Evolutionary conservation across 2,888 invertebrate species (phyloP), one percentile per base, ranked within the genome.

Genomic region (Mesoligia furuncula): DNA sequence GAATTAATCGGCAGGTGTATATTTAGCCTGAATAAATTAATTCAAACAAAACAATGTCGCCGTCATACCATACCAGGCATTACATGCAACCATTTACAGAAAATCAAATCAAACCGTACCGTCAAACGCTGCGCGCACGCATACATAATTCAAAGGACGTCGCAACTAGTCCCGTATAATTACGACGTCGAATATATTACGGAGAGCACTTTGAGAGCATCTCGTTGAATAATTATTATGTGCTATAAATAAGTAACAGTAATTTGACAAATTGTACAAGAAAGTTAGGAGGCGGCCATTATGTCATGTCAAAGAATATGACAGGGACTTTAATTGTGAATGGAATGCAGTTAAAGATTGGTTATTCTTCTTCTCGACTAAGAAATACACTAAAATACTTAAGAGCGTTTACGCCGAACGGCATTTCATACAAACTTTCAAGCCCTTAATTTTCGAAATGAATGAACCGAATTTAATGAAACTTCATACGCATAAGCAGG

Each of bases 131-230:
- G 81, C 88, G 90, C 87, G 62, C 70, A 85, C 89, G 90, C 92
- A 93, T 94, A 90, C 92, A 94, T 94, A 91, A 94, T 94, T 93
- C 94, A 94, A 90, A 74, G 90, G 87, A 89, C 92, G 89, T 80
- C 79, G 80, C 88, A 89, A 88, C 90, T 88, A 91, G 91, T 86
- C 89, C 90, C 89, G 90, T 94, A 92, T 94, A 94, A 94, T 95
- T 94, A 94, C 92, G 89, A 90, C 89, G 90, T 90, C 87, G 93
- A 93, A 93, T 93, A 93, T 90, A 93, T 93, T 93, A 93, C 89
- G 78, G 76, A 54, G 81, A 79, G 85, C 86, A 87, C 87, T 91
- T 89, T 90, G 84, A 90, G 89, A 91, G 91, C 87, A 80, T 88
- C 88, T 89, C 88, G 90, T 91, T 91, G 89, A 89, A 92, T 93